Percentiles rank a stretch among this genome's conserved stretches.
Conservation (phyloP, 2,113 vertebrate genomes). For the Epinephelus cyanopodus region DNA sequence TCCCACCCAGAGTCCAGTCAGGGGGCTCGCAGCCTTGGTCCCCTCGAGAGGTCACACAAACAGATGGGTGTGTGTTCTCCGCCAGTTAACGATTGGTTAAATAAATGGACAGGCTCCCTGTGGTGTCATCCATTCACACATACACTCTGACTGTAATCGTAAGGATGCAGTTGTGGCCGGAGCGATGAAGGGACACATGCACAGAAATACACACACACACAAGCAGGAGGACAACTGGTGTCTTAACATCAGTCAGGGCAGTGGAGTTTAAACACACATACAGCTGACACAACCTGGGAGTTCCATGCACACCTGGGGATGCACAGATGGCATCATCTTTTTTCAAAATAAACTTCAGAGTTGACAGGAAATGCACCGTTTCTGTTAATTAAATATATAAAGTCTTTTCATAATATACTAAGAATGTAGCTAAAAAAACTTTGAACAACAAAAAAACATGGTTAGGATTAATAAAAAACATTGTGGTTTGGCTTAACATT, state of each 20-base stretch:
- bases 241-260: conserved; percentile 1
- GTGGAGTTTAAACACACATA: conserved; percentile 22
- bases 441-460: too few relatives aligned
- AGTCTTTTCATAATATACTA: too few relatives aligned
- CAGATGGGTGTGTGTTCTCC: conserved; percentile 61
- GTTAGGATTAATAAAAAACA: too few relatives aligned
- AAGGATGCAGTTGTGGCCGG: conserved; percentile 10
- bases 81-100: conserved; percentile 67
- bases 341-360: too few relatives aligned
- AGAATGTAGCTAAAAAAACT: too few relatives aligned
- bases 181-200: conserved; percentile 2
- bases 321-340: background rate
- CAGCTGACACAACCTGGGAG: conserved; percentile 14
- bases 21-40: conserved; percentile 46
- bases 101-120: conserved; percentile 70
- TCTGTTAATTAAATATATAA: too few relatives aligned
- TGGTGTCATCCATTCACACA: conserved; percentile 43
- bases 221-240: background rate
- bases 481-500: too few relatives aligned
- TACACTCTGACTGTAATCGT: conserved; percentile 33
- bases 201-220: conserved; percentile 21
- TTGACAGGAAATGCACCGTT: too few relatives aligned
- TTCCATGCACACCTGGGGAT: conserved; percentile 22
- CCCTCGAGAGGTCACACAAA: conserved; percentile 70
- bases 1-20: conserved; percentile 76